These are phyloP conservation scores for Scaptomyza tumidula DNA, from an alignment of 2,888 invertebrate genomes.

Conservation along the genomic window DNA sequence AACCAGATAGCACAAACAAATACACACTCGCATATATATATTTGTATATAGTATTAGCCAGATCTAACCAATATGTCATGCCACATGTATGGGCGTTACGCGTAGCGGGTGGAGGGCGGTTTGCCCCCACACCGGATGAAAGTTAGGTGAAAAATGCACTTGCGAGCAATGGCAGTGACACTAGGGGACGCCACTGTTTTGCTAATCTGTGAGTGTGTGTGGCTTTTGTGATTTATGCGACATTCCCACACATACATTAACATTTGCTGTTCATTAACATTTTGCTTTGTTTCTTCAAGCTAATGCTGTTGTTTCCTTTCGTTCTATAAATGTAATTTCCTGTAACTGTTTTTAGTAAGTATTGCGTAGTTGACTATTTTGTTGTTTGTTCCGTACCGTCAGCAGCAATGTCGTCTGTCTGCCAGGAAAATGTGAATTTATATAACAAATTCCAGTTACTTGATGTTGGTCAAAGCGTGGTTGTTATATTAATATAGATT, in stretches of 20 bases:
- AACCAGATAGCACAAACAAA: conserved; percentile 24
- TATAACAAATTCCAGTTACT: conserved; percentile 20
- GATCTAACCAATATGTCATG: conserved; percentile 52
- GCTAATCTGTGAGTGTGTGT: conserved; percentile 4
- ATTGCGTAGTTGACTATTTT: conserved; percentile 26
- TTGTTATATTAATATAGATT: conserved; percentile 39
- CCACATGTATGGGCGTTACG: conserved; percentile 9
- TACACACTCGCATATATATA: conserved; percentile 6
- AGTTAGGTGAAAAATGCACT: conserved; percentile 38
- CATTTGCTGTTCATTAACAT: conserved; percentile 67
- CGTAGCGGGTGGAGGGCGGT: background rate
- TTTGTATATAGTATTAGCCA: conserved; percentile 25
- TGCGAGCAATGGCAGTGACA: conserved; percentile 17
- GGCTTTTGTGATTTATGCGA: conserved; percentile 66
- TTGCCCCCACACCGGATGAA: background rate
- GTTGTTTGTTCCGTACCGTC: conserved; percentile 28
- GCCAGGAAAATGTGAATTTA: conserved; percentile 22
- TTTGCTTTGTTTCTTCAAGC: conserved; percentile 43
- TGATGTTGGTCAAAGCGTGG: conserved; percentile 17
- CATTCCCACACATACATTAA: conserved; percentile 43
- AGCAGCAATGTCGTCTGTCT: conserved; percentile 12
- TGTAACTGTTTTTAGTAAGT: conserved; percentile 9
- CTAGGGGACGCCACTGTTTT: conserved; percentile 19
- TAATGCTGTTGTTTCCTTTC: conserved; percentile 27
- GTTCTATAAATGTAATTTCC: conserved; percentile 9